These are phyloP conservation scores for Microctonus hyperodae DNA, from an alignment of 2,888 invertebrate genomes.

Conservation along the genomic window DNA sequence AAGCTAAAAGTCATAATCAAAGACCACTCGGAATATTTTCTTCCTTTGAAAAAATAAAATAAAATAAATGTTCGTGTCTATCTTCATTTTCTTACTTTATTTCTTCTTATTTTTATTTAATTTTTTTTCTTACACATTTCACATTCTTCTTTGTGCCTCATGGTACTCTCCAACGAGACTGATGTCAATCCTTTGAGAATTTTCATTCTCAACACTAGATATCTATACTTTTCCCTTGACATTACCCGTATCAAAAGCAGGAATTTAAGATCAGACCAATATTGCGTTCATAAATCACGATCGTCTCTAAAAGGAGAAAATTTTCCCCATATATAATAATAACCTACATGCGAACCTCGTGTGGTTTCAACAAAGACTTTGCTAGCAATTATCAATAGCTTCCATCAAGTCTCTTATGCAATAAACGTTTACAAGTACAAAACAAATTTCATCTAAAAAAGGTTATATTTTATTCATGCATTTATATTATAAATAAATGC, in stretches of 20 bases:
- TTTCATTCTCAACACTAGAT: slow-evolving; percentile 8
- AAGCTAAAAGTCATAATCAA: slow-evolving; percentile 16
- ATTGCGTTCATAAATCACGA: background rate
- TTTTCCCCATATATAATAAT: slow-evolving; percentile 15
- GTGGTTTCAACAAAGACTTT: background rate
- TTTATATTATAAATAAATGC: background rate
- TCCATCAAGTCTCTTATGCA: background rate
- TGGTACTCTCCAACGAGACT: slow-evolving; percentile 3
- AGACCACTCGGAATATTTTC: slow-evolving; percentile 1
- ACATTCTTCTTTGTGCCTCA: too few relatives aligned
- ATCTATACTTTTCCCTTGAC: background rate
- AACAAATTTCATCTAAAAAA: background rate
- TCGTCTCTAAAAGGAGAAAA: background rate
- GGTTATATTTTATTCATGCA: background rate
- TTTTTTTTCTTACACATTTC: background rate
- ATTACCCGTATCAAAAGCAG: slow-evolving; percentile 8
- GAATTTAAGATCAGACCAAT: background rate
- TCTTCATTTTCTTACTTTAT: background rate
- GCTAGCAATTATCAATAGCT: background rate
- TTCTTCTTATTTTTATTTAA: background rate
- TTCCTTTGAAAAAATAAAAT: background rate
- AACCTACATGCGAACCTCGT: background rate
- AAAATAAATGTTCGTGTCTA: background rate
- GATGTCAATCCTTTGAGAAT: slow-evolving; percentile 24
- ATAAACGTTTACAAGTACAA: background rate